A percentile compares a stretch with the other conserved stretches of the same genome.
Evolutionary conservation across 2,797 vertebrate genomes (phyloP).

Genomic region (Paratrypauchen microcephalus): DNA sequence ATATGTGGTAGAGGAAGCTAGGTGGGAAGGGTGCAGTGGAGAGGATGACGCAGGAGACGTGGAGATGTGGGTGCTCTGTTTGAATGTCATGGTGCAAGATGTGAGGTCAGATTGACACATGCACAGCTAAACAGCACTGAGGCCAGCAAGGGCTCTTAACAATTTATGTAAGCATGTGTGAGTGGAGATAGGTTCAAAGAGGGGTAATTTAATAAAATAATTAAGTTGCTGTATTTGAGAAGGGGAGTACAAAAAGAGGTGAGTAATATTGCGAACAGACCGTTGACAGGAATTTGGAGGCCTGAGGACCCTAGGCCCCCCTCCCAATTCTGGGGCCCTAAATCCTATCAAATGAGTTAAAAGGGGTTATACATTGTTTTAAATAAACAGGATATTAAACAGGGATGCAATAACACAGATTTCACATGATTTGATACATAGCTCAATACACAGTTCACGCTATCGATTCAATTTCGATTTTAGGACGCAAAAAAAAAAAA

Average conservation of each 20-base stretch:
- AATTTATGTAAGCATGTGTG: conserved; percentile 55
- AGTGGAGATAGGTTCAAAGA: conserved; percentile 25
- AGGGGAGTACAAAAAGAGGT: not conserved
- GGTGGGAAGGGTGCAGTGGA: conserved; percentile 16
- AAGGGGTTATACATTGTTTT: no score
- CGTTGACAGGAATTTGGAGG: no score
- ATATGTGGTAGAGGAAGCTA: conserved; percentile 1
- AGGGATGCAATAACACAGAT: no score
- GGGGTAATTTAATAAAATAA: not conserved
- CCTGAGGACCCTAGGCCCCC: no score
- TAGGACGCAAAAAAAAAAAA: no score
- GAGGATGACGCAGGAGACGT: conserved; percentile 32
- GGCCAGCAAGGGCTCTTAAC: conserved; percentile 27
- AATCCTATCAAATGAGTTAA: no score
- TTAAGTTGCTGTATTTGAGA: not conserved
- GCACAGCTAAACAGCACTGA: conserved; percentile 25
- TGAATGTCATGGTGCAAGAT: conserved; percentile 45
- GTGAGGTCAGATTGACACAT: conserved; percentile 31
- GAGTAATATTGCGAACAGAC: no score
- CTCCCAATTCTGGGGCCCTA: no score
- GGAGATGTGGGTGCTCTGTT: conserved; percentile 40
- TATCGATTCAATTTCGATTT: no score
- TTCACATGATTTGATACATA: no score
- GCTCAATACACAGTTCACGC: no score
- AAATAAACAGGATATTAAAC: no score